Percentiles rank a stretch among this genome's conserved stretches.
These are phyloP conservation scores for Argyrosomus regius DNA, from an alignment of 2,797 vertebrate genomes.

Conservation along the genomic window DNA sequence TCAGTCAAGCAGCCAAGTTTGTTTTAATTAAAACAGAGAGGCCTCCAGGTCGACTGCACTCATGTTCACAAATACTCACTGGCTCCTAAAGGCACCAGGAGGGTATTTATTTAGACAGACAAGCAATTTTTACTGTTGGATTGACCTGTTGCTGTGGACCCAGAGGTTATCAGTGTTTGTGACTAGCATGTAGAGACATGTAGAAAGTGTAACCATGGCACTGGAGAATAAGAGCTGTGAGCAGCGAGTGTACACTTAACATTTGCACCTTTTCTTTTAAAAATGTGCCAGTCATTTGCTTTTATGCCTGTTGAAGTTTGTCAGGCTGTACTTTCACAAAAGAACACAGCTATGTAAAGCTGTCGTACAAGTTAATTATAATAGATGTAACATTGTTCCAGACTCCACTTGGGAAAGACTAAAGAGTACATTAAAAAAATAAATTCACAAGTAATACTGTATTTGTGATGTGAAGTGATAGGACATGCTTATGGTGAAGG, in stretches of 20 bases:
- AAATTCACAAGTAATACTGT: neutral
- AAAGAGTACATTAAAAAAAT: too few relatives aligned
- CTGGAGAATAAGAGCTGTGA: neutral
- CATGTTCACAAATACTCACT: constrained; percentile 15
- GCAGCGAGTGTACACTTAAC: neutral
- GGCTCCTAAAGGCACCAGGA: constrained; percentile 9
- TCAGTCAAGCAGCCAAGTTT: neutral
- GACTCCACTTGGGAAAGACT: neutral
- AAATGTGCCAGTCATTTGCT: constrained; percentile 31
- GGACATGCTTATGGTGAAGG: neutral
- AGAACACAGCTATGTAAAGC: too few relatives aligned
- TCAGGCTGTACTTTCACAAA: constrained; percentile 10
- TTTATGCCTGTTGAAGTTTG: constrained; percentile 33
- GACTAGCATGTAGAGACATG: neutral
- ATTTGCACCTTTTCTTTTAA: neutral
- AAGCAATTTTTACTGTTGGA: neutral
- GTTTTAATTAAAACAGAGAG: neutral
- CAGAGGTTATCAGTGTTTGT: constrained; percentile 20
- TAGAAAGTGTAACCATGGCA: neutral
- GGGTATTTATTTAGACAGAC: constrained; percentile 5
- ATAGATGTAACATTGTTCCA: neutral
- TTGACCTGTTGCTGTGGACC: constrained; percentile 35
- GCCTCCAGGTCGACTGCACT: neutral
- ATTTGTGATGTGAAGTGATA: neutral
- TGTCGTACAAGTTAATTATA: too few relatives aligned